Conservation (phyloP, 2,888 invertebrate genomes). For the Lutraria lutraria region DNA sequence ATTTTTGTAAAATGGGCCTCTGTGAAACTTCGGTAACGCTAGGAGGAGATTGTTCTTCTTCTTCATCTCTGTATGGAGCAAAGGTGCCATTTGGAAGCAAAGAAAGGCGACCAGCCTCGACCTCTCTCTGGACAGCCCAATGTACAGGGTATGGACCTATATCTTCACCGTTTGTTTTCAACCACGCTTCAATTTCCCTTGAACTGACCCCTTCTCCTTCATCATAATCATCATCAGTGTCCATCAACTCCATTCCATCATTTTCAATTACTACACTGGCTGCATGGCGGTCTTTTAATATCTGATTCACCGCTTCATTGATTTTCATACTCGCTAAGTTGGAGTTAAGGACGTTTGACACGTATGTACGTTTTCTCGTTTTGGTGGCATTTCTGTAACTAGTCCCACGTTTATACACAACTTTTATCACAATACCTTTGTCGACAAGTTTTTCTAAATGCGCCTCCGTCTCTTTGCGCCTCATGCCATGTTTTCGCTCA, state of each 20-base stretch:
- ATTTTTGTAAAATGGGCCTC: constrained; percentile 34
- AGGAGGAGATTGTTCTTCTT: background rate
- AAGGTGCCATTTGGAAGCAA: constrained; percentile 86
- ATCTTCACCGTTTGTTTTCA: constrained; percentile 69
- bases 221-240: constrained; percentile 27
- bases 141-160: constrained; percentile 87
- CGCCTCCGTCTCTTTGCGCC: constrained; percentile 88
- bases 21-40: background rate
- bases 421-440: constrained; percentile 92
- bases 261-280: background rate
- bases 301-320: constrained; percentile 72
- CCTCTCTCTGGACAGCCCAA: constrained; percentile 91
- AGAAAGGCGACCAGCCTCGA: constrained; percentile 91
- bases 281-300: constrained; percentile 40
- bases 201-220: constrained; percentile 74
- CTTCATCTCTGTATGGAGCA: constrained; percentile 40
- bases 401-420: constrained; percentile 94
- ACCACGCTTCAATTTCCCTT: constrained; percentile 81
- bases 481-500: constrained; percentile 91
- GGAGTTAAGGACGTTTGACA: constrained; percentile 81
- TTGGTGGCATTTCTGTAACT: constrained; percentile 94
- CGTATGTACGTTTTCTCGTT: constrained; percentile 89
- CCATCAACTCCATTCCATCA: background rate
- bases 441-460: constrained; percentile 93
- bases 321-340: constrained; percentile 74